These are phyloP conservation scores for Leptodactylus fallax DNA, from an alignment of 2,797 vertebrate genomes.

Conservation along the genomic window DNA sequence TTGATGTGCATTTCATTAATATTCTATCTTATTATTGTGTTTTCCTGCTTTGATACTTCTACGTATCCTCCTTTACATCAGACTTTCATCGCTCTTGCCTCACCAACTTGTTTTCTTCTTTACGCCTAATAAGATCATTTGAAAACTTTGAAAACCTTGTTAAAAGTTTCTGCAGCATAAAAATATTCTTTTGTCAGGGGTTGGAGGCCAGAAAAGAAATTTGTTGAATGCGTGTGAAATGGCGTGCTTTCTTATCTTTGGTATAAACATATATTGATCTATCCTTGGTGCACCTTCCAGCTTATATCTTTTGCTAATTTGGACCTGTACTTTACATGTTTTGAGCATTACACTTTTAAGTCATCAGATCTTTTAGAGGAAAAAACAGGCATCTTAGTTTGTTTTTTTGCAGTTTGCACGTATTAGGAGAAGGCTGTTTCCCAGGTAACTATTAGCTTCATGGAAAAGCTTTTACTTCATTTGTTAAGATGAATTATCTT, in stretches of 20 bases:
- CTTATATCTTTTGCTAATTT: constrained; percentile 39
- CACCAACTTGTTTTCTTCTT: neutral
- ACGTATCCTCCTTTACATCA: neutral
- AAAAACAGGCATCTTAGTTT: constrained; percentile 48
- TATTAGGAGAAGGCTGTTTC: constrained; percentile 62
- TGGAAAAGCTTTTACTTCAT: constrained; percentile 62
- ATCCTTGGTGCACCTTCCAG: constrained; percentile 19
- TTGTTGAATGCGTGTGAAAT: neutral
- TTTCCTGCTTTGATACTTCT: neutral
- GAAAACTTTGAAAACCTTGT: neutral
- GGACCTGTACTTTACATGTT: constrained; percentile 30
- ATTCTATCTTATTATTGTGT: neutral
- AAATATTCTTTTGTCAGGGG: neutral
- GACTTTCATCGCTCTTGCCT: neutral
- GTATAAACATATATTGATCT: constrained; percentile 27
- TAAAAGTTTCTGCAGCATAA: neutral
- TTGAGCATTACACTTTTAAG: constrained; percentile 22
- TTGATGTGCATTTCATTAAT: neutral
- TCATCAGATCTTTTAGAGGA: constrained; percentile 22
- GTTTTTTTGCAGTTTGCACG: constrained; percentile 59
- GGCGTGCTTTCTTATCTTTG: neutral
- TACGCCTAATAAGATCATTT: neutral
- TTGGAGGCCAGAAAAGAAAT: neutral
- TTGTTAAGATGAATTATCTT: constrained; percentile 61
- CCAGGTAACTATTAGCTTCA: constrained; percentile 59